These are phyloP conservation scores for Myanophis thanlyinensis DNA, from an alignment of 2,113 vertebrate species.

Conservation along the genomic window DNA sequence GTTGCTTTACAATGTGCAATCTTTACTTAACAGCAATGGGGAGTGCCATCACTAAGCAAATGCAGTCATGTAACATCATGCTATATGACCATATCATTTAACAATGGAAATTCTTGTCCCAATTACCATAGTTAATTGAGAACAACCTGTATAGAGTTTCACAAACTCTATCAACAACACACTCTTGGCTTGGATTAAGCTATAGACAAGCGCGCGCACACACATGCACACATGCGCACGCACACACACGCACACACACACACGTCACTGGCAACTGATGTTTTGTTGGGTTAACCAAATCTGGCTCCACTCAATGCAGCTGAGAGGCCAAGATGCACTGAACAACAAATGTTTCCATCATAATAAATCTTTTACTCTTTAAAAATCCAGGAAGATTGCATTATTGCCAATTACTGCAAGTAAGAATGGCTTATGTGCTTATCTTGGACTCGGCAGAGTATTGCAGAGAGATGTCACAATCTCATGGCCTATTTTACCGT, in stretches of 20 bases:
- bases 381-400: neutral
- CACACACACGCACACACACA: neutral
- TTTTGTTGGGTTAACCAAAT: neutral
- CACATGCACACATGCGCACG: neutral
- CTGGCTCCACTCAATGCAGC: neutral
- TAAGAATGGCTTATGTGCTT: neutral
- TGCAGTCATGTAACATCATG: neutral
- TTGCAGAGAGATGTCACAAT: neutral
- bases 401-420: neutral
- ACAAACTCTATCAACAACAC: neutral
- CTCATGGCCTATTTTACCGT: neutral
- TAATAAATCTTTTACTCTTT: neutral
- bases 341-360: neutral
- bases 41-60: neutral
- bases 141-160: neutral
- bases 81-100: neutral
- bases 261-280: neutral
- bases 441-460: neutral
- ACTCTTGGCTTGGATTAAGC: neutral
- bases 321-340: neutral
- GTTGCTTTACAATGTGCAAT: neutral
- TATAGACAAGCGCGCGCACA: accelerated
- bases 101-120: neutral
- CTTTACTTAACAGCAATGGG: neutral
- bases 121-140: neutral